These are phyloP conservation scores for Drosophila rufa DNA, from an alignment of 1,140 invertebrate genomes.

Conservation along the genomic window DNA sequence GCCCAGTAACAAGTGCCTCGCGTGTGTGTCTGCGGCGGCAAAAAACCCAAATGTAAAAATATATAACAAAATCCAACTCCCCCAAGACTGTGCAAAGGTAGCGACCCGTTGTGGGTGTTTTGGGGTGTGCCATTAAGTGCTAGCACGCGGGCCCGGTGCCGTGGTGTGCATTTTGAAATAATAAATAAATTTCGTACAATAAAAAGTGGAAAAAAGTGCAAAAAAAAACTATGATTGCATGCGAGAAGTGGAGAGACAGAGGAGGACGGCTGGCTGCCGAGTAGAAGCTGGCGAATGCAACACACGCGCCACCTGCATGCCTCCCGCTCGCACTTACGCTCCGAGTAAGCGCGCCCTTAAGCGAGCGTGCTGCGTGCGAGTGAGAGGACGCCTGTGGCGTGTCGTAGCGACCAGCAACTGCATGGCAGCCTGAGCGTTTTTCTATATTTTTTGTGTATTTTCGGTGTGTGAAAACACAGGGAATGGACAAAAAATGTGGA, in stretches of 20 bases:
- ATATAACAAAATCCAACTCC: conserved; percentile 71
- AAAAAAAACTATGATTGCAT: conserved; percentile 68
- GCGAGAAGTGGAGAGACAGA: conserved; percentile 43
- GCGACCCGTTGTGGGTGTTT: conserved; percentile 39
- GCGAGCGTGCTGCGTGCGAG: conserved; percentile 58
- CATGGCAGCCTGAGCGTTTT: conserved; percentile 51
- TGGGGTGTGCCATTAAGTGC: conserved; percentile 4
- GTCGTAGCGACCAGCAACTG: conserved; percentile 52
- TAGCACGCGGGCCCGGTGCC: neutral
- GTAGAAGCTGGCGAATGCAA: conserved; percentile 62
- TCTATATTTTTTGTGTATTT: conserved; percentile 79
- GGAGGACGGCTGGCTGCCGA: conserved; percentile 43
- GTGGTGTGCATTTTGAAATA: conserved; percentile 63
- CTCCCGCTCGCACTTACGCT: conserved; percentile 62
- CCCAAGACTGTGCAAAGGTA: conserved; percentile 56
- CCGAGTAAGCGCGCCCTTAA: conserved; percentile 73
- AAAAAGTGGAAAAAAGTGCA: conserved; percentile 76
- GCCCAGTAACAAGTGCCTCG: conserved; percentile 46
- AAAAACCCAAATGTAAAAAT: conserved; percentile 74
- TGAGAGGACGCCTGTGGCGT: conserved; percentile 59
- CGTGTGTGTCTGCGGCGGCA: conserved; percentile 78
- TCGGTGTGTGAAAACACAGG: conserved; percentile 58
- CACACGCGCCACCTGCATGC: conserved; percentile 70
- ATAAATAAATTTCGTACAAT: conserved; percentile 75
- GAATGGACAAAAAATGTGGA: conserved; percentile 68